Conservation (phyloP, 2,113 vertebrate species). For the Puntigrus tetrazona region DNA sequence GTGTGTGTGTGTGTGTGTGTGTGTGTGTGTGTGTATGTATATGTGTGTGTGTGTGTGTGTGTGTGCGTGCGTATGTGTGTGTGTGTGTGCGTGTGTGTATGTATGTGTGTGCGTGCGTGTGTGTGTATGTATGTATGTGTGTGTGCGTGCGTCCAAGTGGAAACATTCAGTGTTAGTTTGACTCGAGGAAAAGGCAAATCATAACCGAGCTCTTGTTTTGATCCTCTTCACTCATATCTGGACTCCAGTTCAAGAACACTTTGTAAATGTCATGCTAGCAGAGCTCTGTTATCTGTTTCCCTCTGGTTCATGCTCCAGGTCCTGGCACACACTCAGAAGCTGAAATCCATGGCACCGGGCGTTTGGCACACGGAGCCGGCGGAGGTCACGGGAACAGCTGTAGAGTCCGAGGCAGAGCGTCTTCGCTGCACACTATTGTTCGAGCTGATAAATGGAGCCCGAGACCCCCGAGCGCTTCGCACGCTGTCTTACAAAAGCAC, state of each 20-base stretch:
- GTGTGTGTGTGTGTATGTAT: too few species aligned
- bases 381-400: conserved; percentile 31
- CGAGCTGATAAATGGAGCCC: conserved; percentile 44
- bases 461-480: conserved; percentile 20
- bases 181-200: neutral
- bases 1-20: too few species aligned
- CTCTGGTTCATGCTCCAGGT: conserved; percentile 25
- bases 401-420: conserved; percentile 42
- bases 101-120: too few species aligned
- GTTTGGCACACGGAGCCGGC: conserved; percentile 20
- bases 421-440: conserved; percentile 37
- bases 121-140: too few species aligned
- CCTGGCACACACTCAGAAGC: conserved; percentile 57
- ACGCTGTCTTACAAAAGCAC: neutral
- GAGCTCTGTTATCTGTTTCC: conserved; percentile 12
- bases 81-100: too few species aligned
- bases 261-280: conserved; percentile 1
- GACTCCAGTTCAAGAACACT: neutral
- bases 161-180: neutral
- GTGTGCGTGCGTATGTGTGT: too few species aligned
- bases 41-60: too few species aligned
- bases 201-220: neutral
- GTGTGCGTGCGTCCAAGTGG: too few species aligned
- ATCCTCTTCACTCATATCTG: neutral
- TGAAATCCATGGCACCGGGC: conserved; percentile 22